Evolutionary conservation across 1,140 invertebrate genomes (phyloP).

Genomic region (Zophobas atratus): DNA sequence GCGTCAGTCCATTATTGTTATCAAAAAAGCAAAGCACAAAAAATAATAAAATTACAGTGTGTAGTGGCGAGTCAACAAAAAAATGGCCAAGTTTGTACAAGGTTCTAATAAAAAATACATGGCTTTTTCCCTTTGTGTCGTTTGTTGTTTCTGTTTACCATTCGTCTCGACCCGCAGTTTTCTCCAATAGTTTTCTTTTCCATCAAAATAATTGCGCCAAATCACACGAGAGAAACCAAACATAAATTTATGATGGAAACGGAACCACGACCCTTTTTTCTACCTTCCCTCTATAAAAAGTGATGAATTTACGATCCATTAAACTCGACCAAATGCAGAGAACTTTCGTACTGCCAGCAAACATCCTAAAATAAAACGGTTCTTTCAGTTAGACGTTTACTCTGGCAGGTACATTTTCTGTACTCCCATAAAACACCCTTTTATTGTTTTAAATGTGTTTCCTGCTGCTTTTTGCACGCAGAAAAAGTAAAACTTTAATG

Average conservation of each 20-base stretch:
- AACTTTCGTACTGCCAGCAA: not conserved
- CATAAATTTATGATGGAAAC: constrained; percentile 16
- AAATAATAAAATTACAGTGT: too few species aligned
- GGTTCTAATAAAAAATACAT: too few species aligned
- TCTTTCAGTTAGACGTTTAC: not conserved
- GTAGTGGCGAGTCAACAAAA: too few species aligned
- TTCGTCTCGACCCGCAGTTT: too few species aligned
- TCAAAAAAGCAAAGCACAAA: too few species aligned
- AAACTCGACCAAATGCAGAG: constrained; percentile 28
- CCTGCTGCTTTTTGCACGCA: not conserved
- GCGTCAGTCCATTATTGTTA: too few species aligned
- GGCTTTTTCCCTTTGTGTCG: too few species aligned
- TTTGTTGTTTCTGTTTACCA: too few species aligned
- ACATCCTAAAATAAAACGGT: constrained; percentile 12
- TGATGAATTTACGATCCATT: constrained; percentile 34
- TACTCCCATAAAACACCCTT: constrained; percentile 17
- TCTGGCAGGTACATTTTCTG: constrained; percentile 11
- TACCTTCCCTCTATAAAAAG: not conserved
- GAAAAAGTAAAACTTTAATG: constrained; percentile 28
- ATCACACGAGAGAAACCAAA: not conserved
- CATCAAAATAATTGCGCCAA: too few species aligned
- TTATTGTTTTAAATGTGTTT: constrained; percentile 34
- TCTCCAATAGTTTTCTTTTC: too few species aligned
- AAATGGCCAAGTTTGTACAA: too few species aligned
- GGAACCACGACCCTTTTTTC: not conserved